Evolutionary conservation across 1,140 invertebrate genomes (phyloP), one percentile per base, ranked within the genome.

Genomic region (Diabrotica virgifera): DNA sequence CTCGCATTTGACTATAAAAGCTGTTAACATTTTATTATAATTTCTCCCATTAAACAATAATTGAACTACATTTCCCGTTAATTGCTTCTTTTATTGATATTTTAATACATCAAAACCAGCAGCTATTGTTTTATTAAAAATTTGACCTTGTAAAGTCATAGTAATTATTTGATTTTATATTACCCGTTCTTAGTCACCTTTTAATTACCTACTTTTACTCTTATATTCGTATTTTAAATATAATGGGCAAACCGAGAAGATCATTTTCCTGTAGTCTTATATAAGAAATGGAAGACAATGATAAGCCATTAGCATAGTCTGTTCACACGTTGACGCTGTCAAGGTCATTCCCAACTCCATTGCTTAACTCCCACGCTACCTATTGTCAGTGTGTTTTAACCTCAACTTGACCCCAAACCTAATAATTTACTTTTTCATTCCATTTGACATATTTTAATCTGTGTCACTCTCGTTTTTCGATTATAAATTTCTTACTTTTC

Each of bases 281-380:
- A 60, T 67, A 60, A 65, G 59, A 53, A 35, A 46, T 59, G n/a
- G 55, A 62, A 54, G 36, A 69, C 64, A 69, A 69, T 65, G 60
- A 64, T 66, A 64, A 69, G 46, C 37, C 64, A 70, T 70, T 70
- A 70, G 69, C 69, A 70, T 70, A 70, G 66, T 63, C 14, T 59
- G 66, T 70, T 70, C 69, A 70, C 69, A 70, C 69, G 69, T 70
- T 70, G 67, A 67, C 69, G 66, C 64, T 70, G 69, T 68, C 69
- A 70, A 70, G 69, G 69, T 56, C 69, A 66, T 70, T 70, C 69
- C 64, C 69, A 61, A 66, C 62, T 70, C 69, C 53, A 65, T 70
- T 68, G 59, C 63, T 68, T 65, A 68, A 70, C 58, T 36, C 69
- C 69, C 69, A 70, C 69, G 66, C 66, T 66, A 57, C 13, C 52